Conservation (phyloP, 2,113 vertebrate genomes). For the Forbesichthys papilliferus region DNA sequence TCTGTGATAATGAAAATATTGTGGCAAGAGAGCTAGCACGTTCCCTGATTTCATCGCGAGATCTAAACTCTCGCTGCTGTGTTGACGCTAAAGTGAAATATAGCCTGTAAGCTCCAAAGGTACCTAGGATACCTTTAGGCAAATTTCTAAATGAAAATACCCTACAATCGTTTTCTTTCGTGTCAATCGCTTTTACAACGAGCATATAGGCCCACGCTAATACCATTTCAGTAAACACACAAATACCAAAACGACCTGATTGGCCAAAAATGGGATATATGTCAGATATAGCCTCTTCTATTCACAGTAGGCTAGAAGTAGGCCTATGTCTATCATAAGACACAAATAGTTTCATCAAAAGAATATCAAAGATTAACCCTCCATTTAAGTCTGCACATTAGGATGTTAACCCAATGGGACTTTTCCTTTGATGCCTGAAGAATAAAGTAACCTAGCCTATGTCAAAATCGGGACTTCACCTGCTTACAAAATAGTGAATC, state of each 20-base stretch:
- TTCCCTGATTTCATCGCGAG: conserved; percentile 68
- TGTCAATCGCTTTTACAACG: too few relatives aligned
- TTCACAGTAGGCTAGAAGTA: not conserved
- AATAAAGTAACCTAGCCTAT: conserved; percentile 52
- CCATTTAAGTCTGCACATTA: conserved; percentile 56
- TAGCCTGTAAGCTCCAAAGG: too few relatives aligned
- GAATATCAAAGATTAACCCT: conserved; percentile 65
- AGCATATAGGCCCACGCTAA: too few relatives aligned
- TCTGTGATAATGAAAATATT: conserved; percentile 43
- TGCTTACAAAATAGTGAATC: conserved; percentile 44
- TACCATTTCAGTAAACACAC: too few relatives aligned
- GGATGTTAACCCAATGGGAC: conserved; percentile 58
- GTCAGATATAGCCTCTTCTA: not conserved
- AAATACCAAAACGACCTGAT: too few relatives aligned
- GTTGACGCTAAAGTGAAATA: conserved; percentile 2
- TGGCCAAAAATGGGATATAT: too few relatives aligned
- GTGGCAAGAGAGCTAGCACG: conserved; percentile 13
- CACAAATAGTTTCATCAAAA: conserved; percentile 45
- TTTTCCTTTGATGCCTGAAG: conserved; percentile 70
- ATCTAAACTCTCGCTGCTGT: conserved; percentile 35
- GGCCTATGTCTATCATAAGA: not conserved
- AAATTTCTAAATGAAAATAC: too few relatives aligned
- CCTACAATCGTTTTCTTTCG: too few relatives aligned
- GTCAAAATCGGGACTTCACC: conserved; percentile 49
- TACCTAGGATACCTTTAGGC: too few relatives aligned